Evolutionary conservation across 2,797 vertebrate genomes (phyloP), one percentile per base, ranked within the genome.

Genomic region (Podarcis lilfordi): DNA sequence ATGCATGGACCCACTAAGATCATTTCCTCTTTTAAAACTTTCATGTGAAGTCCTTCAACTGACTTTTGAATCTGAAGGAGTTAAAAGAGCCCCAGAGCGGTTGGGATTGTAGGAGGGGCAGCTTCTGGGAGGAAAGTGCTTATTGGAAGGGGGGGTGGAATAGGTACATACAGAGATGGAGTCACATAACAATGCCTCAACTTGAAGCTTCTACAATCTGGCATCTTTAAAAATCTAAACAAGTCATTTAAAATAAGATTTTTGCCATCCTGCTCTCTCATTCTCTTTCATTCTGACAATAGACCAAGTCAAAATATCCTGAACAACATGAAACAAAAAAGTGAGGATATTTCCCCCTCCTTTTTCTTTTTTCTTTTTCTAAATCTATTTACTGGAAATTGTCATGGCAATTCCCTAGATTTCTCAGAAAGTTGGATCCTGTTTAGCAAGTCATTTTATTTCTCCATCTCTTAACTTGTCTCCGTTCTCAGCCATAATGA

Each of bases 391-490:
- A 85, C 89, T 87, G 2, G 35, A 6, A 94, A 96, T 96, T 96
- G 94, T 94, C 91, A 94, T 94, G 87, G 91, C 89, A 94, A 95
- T 95, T 92, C 86, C 89, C 94, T 94, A 89, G 74, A 93, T 91
- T 96, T 89, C 66, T 94, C 76, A 93, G 92, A 92, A 96, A 96
- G 89, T 96, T 96, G 59, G 78, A 85, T 94, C 95, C 89, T 95
- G 91, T 96, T 95, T 95, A 96, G 93, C 94, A 93, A 96, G 90
- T 96, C 91, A 95, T 92, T 97, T 97, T 94, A 96, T 96, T 95
- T 95, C 90, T 93, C 92, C 80, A 91, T 95, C 68, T 19, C 93
- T 64, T 94, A 95, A 91, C 86, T 94, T 95, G 90, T 95, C 93
- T 97, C 92, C 71, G 91, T 96, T 94, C 89, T 96, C 94, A 95